phyloP scores from a whole-genome alignment of 2,113 vertebrate species.

The Eidolon helvum region DNA sequence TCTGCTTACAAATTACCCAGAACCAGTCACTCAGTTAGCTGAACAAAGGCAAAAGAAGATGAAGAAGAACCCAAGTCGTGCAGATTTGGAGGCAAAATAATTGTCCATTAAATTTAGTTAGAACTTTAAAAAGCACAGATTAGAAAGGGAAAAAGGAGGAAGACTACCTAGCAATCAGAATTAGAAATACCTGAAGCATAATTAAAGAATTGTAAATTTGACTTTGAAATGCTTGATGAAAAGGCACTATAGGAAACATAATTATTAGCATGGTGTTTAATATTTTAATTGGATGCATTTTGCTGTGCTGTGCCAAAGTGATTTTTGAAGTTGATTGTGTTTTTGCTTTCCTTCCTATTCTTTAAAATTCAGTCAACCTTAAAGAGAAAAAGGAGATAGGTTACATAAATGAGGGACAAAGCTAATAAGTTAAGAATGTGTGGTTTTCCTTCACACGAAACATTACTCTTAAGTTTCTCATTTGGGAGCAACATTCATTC shows the following conservation, averaged over 20 bases:
- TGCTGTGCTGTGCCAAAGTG: slow-evolving; percentile 46
- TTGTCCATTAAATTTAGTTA: neutral
- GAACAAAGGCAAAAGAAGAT: neutral
- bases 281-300: slow-evolving; percentile 74
- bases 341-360: slow-evolving; percentile 58
- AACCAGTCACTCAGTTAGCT: neutral
- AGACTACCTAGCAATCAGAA: neutral
- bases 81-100: slow-evolving; percentile 28
- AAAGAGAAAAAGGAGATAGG: slow-evolving; percentile 37
- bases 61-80: neutral
- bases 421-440: slow-evolving; percentile 68
- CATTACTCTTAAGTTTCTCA: slow-evolving; percentile 46
- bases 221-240: slow-evolving; percentile 74
- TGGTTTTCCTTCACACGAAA: slow-evolving; percentile 61
- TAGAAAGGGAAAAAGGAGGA: neutral
- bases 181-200: slow-evolving; percentile 49
- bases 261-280: slow-evolving; percentile 71
- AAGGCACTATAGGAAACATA: slow-evolving; percentile 64
- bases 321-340: slow-evolving; percentile 69
- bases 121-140: neutral
- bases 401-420: slow-evolving; percentile 65
- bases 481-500: neutral
- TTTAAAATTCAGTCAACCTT: slow-evolving; percentile 64
- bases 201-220: slow-evolving; percentile 43
- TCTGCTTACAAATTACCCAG: slow-evolving; percentile 8